phyloP scores from a whole-genome alignment of 2,113 vertebrate species.

The Vulpes vulpes region DNA sequence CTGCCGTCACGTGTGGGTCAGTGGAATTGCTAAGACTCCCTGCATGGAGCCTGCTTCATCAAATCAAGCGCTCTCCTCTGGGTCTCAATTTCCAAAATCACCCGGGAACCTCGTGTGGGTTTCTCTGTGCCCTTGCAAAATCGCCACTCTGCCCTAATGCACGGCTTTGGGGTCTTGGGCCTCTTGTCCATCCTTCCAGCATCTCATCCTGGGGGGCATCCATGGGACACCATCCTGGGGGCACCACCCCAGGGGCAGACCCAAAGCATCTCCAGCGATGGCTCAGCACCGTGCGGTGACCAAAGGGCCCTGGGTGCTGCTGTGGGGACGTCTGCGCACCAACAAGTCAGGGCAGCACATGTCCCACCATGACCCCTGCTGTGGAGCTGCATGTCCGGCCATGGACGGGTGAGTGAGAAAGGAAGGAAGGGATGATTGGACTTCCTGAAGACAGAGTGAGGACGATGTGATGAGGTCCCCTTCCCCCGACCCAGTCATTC shows the following conservation, averaged over 20 bases:
- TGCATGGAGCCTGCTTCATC: too few relatives aligned
- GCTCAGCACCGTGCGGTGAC: background rate
- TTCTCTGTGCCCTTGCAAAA: background rate
- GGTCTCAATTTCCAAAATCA: background rate
- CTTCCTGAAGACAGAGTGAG: background rate
- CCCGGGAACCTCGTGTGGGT: background rate
- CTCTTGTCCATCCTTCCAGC: background rate
- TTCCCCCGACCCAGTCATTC: background rate
- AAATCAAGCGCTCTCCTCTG: background rate
- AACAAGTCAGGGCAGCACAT: background rate
- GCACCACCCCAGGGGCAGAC: too few relatives aligned
- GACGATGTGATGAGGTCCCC: background rate
- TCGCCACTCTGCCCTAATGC: background rate
- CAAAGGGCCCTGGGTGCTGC: rapidly evolving
- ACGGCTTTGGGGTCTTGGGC: background rate
- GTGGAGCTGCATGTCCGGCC: background rate
- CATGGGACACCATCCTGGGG: too few relatives aligned
- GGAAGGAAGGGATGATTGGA: background rate
- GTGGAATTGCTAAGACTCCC: background rate
- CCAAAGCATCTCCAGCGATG: background rate
- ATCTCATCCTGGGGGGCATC: background rate
- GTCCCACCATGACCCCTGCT: background rate
- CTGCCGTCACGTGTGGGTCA: background rate
- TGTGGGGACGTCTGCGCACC: background rate
- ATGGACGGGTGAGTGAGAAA: background rate